Evolutionary conservation across 2,888 invertebrate genomes (phyloP).

Genomic region (Carpatolechia fugitivella): DNA sequence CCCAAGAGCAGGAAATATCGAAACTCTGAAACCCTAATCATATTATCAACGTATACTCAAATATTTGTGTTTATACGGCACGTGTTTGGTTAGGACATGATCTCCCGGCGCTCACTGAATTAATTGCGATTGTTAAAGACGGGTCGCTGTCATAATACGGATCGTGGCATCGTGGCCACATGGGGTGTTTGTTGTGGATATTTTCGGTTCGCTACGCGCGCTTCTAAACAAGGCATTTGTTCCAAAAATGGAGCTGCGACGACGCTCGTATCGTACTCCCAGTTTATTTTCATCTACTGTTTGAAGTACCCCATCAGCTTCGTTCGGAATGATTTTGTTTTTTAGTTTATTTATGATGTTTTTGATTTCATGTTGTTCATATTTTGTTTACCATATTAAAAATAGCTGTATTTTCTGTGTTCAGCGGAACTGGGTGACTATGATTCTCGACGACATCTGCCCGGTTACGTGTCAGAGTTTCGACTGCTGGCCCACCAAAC

Average conservation of each 20-base stretch:
- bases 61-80: conserved; percentile 37
- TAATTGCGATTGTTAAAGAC: conserved; percentile 47
- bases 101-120: conserved; percentile 39
- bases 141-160: conserved; percentile 33
- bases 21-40: conserved; percentile 12
- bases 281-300: conserved; percentile 53
- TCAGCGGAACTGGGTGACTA: conserved; percentile 97
- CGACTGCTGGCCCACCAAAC: conserved; percentile 95
- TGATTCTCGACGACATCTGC: conserved; percentile 91
- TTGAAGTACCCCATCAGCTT: conserved; percentile 49
- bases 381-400: too few species aligned
- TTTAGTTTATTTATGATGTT: conserved; percentile 35
- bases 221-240: conserved; percentile 43
- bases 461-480: conserved; percentile 97
- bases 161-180: conserved; percentile 26
- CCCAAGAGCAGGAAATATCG: conserved; percentile 3
- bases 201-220: conserved; percentile 38
- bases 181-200: conserved; percentile 33
- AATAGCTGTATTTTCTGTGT: conserved; percentile 18
- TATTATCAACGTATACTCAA: conserved; percentile 15
- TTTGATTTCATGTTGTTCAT: conserved; percentile 18
- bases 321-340: conserved; percentile 41
- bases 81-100: conserved; percentile 55
- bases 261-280: conserved; percentile 24
- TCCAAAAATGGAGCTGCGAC: conserved; percentile 45